phyloP scores from a whole-genome alignment of 1,140 invertebrate genomes.

The Neelides sp. region DNA sequence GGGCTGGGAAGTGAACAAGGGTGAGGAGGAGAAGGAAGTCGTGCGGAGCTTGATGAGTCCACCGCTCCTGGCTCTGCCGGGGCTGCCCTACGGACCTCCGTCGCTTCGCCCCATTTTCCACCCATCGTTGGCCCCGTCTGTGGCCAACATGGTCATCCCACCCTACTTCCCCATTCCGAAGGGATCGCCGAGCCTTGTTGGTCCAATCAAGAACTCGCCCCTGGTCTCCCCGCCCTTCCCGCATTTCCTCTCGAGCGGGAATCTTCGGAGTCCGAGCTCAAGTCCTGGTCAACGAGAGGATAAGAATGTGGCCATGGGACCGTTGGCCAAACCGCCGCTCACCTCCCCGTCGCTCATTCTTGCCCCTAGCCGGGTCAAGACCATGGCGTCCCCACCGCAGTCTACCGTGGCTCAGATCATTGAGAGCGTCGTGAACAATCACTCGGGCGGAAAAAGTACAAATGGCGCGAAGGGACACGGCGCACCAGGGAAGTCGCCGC shows the following conservation, averaged over 20 bases:
- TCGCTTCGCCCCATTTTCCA: not conserved
- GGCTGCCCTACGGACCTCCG: not conserved
- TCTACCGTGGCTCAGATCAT: slow-evolving; percentile 30
- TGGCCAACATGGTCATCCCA: slow-evolving; percentile 14
- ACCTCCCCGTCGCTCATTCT: slow-evolving; percentile 26
- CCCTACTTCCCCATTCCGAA: slow-evolving; percentile 14
- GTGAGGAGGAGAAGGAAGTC: no score
- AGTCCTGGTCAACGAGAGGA: not conserved
- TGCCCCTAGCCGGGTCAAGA: slow-evolving; percentile 13
- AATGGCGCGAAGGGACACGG: not conserved
- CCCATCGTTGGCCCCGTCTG: slow-evolving; percentile 7
- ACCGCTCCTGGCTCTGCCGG: not conserved
- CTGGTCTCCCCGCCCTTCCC: slow-evolving; percentile 4
- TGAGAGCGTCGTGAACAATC: slow-evolving; percentile 31
- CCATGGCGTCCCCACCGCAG: slow-evolving; percentile 14
- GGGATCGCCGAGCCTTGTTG: slow-evolving; percentile 8
- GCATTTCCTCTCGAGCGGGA: not conserved
- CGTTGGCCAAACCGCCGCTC: slow-evolving; percentile 27
- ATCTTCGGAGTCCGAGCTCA: not conserved
- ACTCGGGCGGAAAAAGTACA: slow-evolving; percentile 1
- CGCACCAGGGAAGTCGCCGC: not conserved
- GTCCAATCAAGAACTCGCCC: slow-evolving; percentile 8
- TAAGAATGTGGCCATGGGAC: slow-evolving; percentile 19
- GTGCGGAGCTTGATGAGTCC: slow-evolving; percentile 2
- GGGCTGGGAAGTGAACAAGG: no score